phyloP scores from a whole-genome alignment of 2,797 vertebrate species.

The Xyrichtys novacula region DNA sequence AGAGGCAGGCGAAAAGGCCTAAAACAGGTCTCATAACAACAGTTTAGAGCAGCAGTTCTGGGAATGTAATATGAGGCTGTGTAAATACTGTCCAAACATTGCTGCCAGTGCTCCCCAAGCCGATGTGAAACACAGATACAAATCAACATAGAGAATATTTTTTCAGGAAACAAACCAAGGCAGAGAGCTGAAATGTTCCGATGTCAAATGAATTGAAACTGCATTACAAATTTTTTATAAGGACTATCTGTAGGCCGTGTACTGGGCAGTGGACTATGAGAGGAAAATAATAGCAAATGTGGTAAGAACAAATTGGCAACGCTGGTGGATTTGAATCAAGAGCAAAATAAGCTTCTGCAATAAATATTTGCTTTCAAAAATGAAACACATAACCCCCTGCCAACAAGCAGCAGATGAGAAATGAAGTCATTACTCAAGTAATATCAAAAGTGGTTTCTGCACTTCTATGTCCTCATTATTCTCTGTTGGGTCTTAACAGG shows the following conservation, averaged over 20 bases:
- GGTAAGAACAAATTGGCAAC: background rate
- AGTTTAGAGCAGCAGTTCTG: background rate
- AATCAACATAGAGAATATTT: constrained; percentile 1
- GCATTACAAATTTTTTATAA: background rate
- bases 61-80: constrained; percentile 2
- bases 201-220: background rate
- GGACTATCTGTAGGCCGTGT: background rate
- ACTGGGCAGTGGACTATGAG: background rate
- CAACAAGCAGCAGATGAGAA: background rate
- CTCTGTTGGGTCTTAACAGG: background rate
- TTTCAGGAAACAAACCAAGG: background rate
- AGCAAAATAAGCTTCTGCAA: background rate
- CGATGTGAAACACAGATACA: background rate
- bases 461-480: background rate
- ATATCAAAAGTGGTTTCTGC: background rate
- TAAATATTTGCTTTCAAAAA: constrained; percentile 3
- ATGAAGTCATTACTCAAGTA: background rate
- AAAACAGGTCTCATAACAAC: constrained; percentile 8
- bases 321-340: background rate
- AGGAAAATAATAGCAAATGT: background rate
- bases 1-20: constrained; percentile 1
- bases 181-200: background rate
- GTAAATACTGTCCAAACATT: constrained; percentile 5
- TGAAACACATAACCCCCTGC: background rate
- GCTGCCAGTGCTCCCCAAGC: background rate